phyloP scores from a whole-genome alignment of 2,797 vertebrate species.

The Melanotaenia maccullochi region DNA sequence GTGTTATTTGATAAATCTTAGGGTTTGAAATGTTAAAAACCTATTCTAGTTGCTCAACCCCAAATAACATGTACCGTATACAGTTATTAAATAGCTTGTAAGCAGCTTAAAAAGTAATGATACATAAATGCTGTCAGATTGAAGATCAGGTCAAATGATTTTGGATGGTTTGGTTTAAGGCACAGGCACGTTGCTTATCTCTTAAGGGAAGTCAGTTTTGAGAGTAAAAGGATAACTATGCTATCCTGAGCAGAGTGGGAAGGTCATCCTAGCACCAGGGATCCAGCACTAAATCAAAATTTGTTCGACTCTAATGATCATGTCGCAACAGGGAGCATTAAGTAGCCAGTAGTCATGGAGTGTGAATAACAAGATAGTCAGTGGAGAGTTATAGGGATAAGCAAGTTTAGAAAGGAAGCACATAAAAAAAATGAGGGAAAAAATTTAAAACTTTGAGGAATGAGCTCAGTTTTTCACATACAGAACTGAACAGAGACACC shows the following conservation, averaged over 20 bases:
- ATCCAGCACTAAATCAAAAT: conserved; percentile 22
- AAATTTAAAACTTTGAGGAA: neutral
- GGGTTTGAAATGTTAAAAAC: neutral
- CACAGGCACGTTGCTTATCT: neutral
- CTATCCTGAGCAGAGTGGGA: conserved; percentile 18
- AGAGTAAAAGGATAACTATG: neutral
- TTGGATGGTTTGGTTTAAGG: neutral
- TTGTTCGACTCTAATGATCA: conserved; percentile 40
- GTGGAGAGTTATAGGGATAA: conserved; percentile 21
- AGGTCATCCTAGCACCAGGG: conserved; percentile 47
- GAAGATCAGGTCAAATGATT: neutral
- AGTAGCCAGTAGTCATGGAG: conserved; percentile 21
- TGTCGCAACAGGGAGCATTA: conserved; percentile 42
- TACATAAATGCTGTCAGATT: neutral
- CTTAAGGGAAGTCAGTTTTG: conserved; percentile 20
- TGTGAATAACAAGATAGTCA: conserved; percentile 38
- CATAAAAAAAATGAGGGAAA: neutral
- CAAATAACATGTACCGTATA: neutral
- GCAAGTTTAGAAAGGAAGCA: conserved; percentile 20
- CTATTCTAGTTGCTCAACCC: neutral
- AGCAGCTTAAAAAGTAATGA: neutral
- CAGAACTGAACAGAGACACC: conserved; percentile 13
- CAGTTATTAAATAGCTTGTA: neutral
- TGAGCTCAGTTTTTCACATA: conserved; percentile 14
- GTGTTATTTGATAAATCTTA: neutral